These are phyloP conservation scores for Brenthis hecate DNA, from an alignment of 2,888 invertebrate genomes.

Conservation along the genomic window DNA sequence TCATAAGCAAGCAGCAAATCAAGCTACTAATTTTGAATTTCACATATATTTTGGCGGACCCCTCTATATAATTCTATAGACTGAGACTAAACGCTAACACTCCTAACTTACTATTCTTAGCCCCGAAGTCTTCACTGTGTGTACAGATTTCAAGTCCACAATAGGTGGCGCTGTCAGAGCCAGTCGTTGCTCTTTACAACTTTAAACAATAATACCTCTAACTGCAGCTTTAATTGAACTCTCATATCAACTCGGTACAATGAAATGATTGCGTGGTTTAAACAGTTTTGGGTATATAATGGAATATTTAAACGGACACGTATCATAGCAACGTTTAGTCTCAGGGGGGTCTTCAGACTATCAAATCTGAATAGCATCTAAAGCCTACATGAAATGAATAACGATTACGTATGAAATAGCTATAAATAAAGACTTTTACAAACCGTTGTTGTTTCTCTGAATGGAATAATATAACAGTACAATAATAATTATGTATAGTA, in stretches of 20 bases:
- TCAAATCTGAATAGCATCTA: no score
- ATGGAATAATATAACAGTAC: no score
- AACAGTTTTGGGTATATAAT: neutral
- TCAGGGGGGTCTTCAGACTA: no score
- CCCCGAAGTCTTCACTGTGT: constrained; percentile 39
- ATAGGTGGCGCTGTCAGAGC: constrained; percentile 49
- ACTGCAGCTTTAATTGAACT: constrained; percentile 48
- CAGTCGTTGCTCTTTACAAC: constrained; percentile 47
- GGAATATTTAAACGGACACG: neutral
- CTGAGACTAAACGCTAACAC: neutral
- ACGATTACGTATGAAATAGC: no score
- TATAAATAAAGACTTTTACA: no score
- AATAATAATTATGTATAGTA: no score
- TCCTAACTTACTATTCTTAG: constrained; percentile 11
- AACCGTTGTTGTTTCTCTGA: no score
- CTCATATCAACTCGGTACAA: constrained; percentile 39
- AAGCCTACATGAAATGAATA: no score
- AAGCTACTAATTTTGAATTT: neutral
- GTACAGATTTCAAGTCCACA: constrained; percentile 46
- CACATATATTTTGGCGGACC: no score
- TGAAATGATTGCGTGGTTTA: constrained; percentile 23
- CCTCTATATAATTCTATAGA: neutral
- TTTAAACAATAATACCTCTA: constrained; percentile 48
- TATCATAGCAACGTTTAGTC: neutral
- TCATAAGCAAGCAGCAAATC: no score